A percentile compares a stretch with the other conserved stretches of the same genome.
Conservation (phyloP, 2,888 invertebrate species). For the Netelia virgata region DNA sequence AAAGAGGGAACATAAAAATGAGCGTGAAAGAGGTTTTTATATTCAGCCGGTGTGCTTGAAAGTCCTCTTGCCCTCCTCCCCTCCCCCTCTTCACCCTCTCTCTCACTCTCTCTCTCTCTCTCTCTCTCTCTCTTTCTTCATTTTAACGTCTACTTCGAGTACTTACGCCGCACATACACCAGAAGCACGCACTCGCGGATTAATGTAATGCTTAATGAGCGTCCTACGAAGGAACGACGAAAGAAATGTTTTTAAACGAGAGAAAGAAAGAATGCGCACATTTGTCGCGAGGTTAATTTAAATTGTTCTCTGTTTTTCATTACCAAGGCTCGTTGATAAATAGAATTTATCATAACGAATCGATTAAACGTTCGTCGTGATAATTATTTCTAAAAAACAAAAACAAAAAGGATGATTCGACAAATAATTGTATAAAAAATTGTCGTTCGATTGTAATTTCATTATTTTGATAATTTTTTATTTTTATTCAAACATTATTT, state of each 20-base stretch:
- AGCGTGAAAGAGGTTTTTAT: conserved; percentile 10
- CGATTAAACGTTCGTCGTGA: no score
- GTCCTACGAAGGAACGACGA: no score
- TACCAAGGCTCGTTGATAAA: no score
- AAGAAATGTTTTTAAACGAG: no score
- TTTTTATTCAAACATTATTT: background rate
- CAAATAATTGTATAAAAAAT: background rate
- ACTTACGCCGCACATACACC: background rate
- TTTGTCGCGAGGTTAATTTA: background rate
- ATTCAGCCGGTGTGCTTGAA: conserved; percentile 14
- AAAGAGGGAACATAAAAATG: background rate
- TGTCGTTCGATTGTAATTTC: background rate
- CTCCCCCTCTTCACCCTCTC: background rate
- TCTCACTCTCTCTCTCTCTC: background rate
- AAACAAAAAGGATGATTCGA: no score
- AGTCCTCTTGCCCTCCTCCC: background rate
- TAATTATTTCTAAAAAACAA: no score
- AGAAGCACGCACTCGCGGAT: no score
- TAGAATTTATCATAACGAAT: no score
- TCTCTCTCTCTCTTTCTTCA: background rate
- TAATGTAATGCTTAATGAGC: no score
- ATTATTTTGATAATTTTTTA: background rate
- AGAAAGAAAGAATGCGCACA: no score
- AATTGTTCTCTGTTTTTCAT: background rate
- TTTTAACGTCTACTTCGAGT: background rate